Evolutionary conservation across 2,888 invertebrate genomes (phyloP).

Genomic region (Cryptophagus acutangulus): DNA sequence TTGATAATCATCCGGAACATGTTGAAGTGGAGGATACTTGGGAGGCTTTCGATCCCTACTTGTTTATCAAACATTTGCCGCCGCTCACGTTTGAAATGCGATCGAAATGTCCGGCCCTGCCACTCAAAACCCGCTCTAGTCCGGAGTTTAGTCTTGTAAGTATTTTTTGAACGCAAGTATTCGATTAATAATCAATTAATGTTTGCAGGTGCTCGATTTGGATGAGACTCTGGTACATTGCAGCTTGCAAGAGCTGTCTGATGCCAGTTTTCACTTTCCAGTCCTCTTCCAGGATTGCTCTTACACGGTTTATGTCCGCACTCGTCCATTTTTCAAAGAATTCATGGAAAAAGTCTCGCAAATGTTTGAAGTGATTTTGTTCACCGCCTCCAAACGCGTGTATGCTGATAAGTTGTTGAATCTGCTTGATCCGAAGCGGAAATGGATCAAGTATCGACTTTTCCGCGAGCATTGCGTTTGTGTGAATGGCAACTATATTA

Average conservation of each 20-base stretch:
- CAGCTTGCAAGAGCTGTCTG: constrained; percentile 83
- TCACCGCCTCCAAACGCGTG: constrained; percentile 93
- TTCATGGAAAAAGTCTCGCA: constrained; percentile 83
- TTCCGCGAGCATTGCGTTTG: constrained; percentile 95
- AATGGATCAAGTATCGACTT: constrained; percentile 85
- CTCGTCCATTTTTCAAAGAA: constrained; percentile 85
- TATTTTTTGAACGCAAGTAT: constrained; percentile 20
- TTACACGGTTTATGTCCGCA: constrained; percentile 80
- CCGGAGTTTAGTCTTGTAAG: constrained; percentile 88
- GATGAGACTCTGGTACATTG: constrained; percentile 96
- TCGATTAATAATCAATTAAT: constrained; percentile 6
- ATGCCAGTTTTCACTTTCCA: constrained; percentile 91
- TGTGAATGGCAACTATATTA: constrained; percentile 94
- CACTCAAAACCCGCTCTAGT: constrained; percentile 85
- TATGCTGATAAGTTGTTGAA: constrained; percentile 93
- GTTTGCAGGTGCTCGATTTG: constrained; percentile 55
- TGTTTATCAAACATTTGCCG: constrained; percentile 87
- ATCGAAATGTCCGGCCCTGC: constrained; percentile 73
- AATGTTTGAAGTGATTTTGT: constrained; percentile 79
- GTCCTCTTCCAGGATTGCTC: constrained; percentile 88
- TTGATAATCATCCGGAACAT: constrained; percentile 44
- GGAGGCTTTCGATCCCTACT: constrained; percentile 83
- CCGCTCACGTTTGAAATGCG: constrained; percentile 74
- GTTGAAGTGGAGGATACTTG: constrained; percentile 56
- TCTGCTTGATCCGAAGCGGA: constrained; percentile 81